Base-by-base conservation (phyloP, 2,888 invertebrate genomes). In the Siphonodentalium dalli region DNA sequence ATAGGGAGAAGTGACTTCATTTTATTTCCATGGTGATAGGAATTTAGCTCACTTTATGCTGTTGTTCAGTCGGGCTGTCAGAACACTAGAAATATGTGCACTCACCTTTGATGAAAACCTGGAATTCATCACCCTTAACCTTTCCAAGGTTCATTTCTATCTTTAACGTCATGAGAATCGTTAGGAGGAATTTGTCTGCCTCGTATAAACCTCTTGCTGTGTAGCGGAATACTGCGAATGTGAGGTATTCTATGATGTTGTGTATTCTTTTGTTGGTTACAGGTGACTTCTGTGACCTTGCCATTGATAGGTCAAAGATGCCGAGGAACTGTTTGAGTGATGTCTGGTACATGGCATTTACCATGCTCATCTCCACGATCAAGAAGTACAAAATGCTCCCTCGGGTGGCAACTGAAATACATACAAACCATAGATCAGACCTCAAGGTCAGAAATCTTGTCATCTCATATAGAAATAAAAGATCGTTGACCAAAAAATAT, bases 321-420 rank as follows among this genome's bases (percentile, higher is more conserved):
- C 88, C 91, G 37, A 97, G 84, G 83, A 97, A 97, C 79, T 97
- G 96, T 75, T 92, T 92, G 43, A 97, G 84, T 0, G 96, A 93
- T 69, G 95, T 96, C 82, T 97, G 97, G 77, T 97, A 97, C 96
- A 97, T 97, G 8, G 89, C 87, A 77, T 95, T 96, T 0, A 97
- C 95, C 76, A 93, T 90, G 73, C 92, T 92, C 95, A 97, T 95
- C 84, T 97, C 96, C 0, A 96, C 95, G 58, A 97, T 95, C 34
- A 97, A 85, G 79, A 97, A 97, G 77, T 97, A 97, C 1, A 97
- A 84, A 51, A 96, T 94, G 0, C 94, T 94, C 15, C 96, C 96
- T 65, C 96, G 86, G 0, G 92, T 91, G 2, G 97, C 97, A 1
- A 97, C 96, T 77, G 69, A 26, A 69, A 61, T 23, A 39, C 15